Base-by-base conservation (phyloP, 2,797 vertebrate species). In the Scomberomorus guttatus region DNA sequence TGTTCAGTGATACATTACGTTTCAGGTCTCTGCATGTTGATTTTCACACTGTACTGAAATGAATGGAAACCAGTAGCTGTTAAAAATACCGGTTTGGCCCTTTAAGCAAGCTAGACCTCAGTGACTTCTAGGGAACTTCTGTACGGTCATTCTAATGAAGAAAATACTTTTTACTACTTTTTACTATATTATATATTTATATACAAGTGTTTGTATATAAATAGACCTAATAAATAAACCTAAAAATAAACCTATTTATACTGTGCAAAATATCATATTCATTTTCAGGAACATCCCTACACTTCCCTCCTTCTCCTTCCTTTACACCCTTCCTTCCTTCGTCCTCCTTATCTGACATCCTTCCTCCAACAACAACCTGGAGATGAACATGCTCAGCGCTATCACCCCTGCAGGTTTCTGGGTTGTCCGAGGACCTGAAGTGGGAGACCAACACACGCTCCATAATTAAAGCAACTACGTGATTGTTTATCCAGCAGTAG, bases 11-110 rank as follows among this genome's bases (percentile, higher is more conserved):
- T 46, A 71, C 42, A 46, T 39, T 52, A 24, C 34, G 34, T 8
- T 24, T 88, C 88, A 89, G 77, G 87, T 91, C 87, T 70, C 73
- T 83, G 76, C 85, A 79, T 54, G 85, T 81, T 82, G 42, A 62
- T 46, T 60, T 56, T 52, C 39, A 54, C n/a, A 22, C 24, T n/a
- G 9, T 2, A 13, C 17, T 73, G 32, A 72, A 22, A 27, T 57
- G 8, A 75, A 72, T 72, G 55, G 50, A 46, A 72, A 55, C 44
- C 37, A 66, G 27, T 2, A 13, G 51, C 50, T 64, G 66, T 72
- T 66, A 39, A 59, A 15, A 25, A 37, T 29, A 66, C 20, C 3
- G 13, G 37, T 62, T 56, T 25, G 52, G 29, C 46, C 13, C 2
- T 9, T 56, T 24, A 63, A 60, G 17, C 37, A 32, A 34, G 44